These are phyloP conservation scores for Venusia cambrica DNA, from an alignment of 2,888 invertebrate genomes.

Conservation along the genomic window DNA sequence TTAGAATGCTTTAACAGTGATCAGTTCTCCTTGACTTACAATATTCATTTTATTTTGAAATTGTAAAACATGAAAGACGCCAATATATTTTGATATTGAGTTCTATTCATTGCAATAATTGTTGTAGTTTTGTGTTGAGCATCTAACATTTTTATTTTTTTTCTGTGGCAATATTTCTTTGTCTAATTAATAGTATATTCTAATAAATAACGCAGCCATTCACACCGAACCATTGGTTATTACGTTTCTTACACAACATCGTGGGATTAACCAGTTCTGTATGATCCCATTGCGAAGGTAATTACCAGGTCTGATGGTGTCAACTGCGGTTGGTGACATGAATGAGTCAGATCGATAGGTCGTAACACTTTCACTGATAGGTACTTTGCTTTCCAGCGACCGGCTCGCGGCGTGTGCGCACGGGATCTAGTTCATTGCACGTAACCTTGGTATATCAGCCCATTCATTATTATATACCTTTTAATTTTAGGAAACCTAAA, in stretches of 20 bases:
- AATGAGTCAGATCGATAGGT: constrained; percentile 38
- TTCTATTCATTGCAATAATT: too few relatives aligned
- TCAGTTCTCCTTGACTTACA: too few relatives aligned
- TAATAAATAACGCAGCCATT: constrained; percentile 5
- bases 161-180: background rate
- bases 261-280: constrained; percentile 26
- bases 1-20: too few relatives aligned
- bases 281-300: constrained; percentile 20
- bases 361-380: constrained; percentile 45
- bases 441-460: too few relatives aligned
- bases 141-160: too few relatives aligned
- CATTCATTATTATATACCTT: too few relatives aligned
- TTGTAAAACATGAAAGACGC: too few relatives aligned
- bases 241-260: constrained; percentile 16
- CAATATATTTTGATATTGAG: too few relatives aligned
- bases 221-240: constrained; percentile 15
- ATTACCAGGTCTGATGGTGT: constrained; percentile 18
- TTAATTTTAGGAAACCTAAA: too few relatives aligned
- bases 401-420: constrained; percentile 14
- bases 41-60: too few relatives aligned
- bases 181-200: too few relatives aligned
- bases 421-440: constrained; percentile 31
- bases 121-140: too few relatives aligned
- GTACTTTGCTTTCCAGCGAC: constrained; percentile 39
- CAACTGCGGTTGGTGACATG: constrained; percentile 21